Evolutionary conservation across 37 sponge, comb jelly and placozoan species (phyloP).

Genomic region (Haliclona indistincta): DNA sequence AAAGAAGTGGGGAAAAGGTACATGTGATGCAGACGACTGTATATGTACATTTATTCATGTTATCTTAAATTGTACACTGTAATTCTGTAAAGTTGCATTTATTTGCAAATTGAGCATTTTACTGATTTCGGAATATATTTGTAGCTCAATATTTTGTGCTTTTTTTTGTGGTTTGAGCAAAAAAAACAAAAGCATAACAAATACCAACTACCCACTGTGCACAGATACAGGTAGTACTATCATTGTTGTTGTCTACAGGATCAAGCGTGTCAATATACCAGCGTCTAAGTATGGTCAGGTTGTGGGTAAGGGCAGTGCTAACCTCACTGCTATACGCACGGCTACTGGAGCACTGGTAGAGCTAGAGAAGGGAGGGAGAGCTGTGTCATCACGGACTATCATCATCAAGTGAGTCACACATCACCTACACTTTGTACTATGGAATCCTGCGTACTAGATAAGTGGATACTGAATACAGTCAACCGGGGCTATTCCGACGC

Average conservation of each 20-base stretch:
- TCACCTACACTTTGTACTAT: no score
- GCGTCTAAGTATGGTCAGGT: slow-evolving; percentile 37
- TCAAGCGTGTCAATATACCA: slow-evolving; percentile 66
- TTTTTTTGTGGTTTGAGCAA: no score
- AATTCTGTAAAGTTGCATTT: no score
- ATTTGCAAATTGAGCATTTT: no score
- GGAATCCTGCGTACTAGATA: no score
- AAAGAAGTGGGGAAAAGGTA: slow-evolving; percentile 83
- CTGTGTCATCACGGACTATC: slow-evolving; percentile 40
- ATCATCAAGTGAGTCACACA: slow-evolving; percentile 71
- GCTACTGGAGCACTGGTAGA: slow-evolving; percentile 73
- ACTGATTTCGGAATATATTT: background rate
- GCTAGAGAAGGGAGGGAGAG: slow-evolving; percentile 61
- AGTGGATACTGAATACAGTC: no score
- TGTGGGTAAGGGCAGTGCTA: slow-evolving; percentile 58
- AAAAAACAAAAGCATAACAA: no score
- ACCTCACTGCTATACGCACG: slow-evolving; percentile 47
- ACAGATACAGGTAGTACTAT: no score
- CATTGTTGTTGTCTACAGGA: slow-evolving; percentile 10
- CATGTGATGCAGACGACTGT: background rate
- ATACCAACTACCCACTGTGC: no score
- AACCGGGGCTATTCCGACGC: no score
- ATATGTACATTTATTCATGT: background rate
- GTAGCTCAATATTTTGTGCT: no score
- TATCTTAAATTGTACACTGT: no score